Conservation (phyloP, 2,113 vertebrate genomes). For the Meleagris gallopavo region DNA sequence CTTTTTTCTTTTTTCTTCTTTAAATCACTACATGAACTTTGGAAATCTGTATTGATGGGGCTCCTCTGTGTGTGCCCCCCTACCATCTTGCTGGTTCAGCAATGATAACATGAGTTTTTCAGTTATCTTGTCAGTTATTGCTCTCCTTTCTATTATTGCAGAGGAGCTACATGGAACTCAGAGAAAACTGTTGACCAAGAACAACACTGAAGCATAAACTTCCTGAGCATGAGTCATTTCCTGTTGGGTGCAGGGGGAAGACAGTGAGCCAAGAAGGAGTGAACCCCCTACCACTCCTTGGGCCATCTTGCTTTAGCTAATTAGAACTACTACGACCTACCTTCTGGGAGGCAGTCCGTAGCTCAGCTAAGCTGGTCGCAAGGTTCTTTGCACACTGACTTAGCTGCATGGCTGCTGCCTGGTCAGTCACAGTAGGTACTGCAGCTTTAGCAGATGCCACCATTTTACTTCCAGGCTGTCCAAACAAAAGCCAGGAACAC, state of each 20-base stretch:
- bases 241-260: background rate
- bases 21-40: background rate
- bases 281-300: background rate
- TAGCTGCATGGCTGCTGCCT: slow-evolving; percentile 97
- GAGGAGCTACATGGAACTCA: background rate
- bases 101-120: background rate
- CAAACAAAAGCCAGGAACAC: slow-evolving; percentile 1
- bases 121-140: background rate
- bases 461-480: slow-evolving; percentile 97
- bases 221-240: background rate
- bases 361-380: slow-evolving; percentile 94
- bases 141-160: background rate
- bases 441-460: slow-evolving; percentile 95
- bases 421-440: slow-evolving; percentile 94
- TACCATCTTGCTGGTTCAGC: background rate
- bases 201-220: background rate
- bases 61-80: background rate
- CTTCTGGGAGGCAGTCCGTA: slow-evolving; percentile 94
- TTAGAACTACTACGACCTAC: slow-evolving; percentile 57
- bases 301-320: background rate
- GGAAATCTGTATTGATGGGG: background rate
- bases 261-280: background rate
- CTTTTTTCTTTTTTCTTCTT: background rate
- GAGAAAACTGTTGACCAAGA: background rate
- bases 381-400: slow-evolving; percentile 98